A percentile compares a stretch with the other conserved stretches of the same genome.
These are phyloP conservation scores for Muscicapa adusta DNA, from an alignment of 2,113 vertebrate genomes.

Conservation along the genomic window DNA sequence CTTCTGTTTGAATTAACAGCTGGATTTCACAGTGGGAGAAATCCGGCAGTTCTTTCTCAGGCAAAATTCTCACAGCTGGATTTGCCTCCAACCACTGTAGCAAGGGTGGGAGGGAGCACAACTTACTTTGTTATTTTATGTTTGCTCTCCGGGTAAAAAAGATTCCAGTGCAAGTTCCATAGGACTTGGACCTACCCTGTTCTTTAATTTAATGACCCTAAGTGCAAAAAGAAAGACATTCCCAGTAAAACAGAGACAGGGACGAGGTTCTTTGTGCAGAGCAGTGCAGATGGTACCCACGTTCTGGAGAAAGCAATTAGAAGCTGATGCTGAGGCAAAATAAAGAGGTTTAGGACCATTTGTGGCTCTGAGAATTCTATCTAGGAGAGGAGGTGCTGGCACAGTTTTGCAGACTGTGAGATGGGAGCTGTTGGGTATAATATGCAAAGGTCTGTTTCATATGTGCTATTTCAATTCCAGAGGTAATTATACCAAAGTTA, in stretches of 20 bases:
- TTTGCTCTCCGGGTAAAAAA: slow-evolving; percentile 38
- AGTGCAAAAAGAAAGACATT: not conserved
- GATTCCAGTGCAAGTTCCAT: slow-evolving; percentile 11
- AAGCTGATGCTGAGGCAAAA: not conserved
- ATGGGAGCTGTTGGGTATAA: not conserved
- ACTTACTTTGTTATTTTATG: slow-evolving; percentile 61
- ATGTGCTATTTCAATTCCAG: not conserved
- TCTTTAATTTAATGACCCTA: slow-evolving; percentile 41
- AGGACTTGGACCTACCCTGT: slow-evolving; percentile 30
- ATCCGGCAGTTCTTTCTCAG: slow-evolving; percentile 62
- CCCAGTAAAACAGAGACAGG: not conserved
- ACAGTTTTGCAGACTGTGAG: not conserved
- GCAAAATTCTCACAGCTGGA: slow-evolving; percentile 56
- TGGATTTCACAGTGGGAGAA: slow-evolving; percentile 65
- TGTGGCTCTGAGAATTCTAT: not conserved
- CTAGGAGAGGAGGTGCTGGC: not conserved
- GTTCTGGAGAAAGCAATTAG: not conserved
- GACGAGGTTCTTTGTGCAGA: not conserved
- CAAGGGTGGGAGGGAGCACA: slow-evolving; percentile 54
- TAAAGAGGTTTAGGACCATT: not conserved
- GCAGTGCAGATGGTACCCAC: not conserved
- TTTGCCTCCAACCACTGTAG: slow-evolving; percentile 41
- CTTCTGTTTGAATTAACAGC: slow-evolving; percentile 65
- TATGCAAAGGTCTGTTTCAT: not conserved
- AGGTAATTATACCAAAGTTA: not conserved